Percentiles rank a stretch among this genome's conserved stretches.
Conservation (phyloP, 2,888 invertebrate species). For the Ashinkailepas kermadecensis region DNA sequence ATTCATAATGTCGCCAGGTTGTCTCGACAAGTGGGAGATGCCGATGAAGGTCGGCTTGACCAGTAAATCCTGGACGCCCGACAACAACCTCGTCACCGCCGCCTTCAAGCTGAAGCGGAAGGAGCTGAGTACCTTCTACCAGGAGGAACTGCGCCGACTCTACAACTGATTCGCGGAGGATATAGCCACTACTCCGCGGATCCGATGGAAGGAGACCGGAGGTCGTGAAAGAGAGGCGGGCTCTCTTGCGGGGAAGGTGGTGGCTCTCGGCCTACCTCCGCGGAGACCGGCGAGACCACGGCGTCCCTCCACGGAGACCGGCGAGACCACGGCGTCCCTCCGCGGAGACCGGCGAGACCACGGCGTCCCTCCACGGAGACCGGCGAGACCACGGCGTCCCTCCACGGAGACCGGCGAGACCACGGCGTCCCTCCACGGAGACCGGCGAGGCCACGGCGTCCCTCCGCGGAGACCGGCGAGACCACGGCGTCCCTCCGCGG, state of each 20-base stretch:
- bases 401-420: too few relatives aligned
- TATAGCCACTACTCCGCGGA: not conserved
- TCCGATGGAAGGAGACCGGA: not conserved
- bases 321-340: too few relatives aligned
- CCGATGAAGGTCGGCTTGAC: conserved; percentile 74
- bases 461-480: too few relatives aligned
- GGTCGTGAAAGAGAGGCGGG: not conserved
- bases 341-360: too few relatives aligned
- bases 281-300: not conserved
- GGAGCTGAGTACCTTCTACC: conserved; percentile 88
- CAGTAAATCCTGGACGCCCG: conserved; percentile 92
- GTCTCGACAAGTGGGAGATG: conserved; percentile 83
- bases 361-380: too few relatives aligned
- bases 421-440: too few relatives aligned
- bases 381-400: too few relatives aligned
- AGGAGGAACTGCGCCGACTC: conserved; percentile 86
- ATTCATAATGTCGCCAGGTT: conserved; percentile 51
- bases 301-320: too few relatives aligned
- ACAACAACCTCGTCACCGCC: conserved; percentile 93
- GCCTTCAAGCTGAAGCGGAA: conserved; percentile 96
- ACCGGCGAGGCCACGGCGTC: too few relatives aligned
- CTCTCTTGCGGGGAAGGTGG: not conserved
- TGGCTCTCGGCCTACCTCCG: not conserved
- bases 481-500: too few relatives aligned
- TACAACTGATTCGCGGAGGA: conserved; percentile 53